Base-by-base conservation (phyloP, 2,888 invertebrate genomes). In the Drosophila rellima region DNA sequence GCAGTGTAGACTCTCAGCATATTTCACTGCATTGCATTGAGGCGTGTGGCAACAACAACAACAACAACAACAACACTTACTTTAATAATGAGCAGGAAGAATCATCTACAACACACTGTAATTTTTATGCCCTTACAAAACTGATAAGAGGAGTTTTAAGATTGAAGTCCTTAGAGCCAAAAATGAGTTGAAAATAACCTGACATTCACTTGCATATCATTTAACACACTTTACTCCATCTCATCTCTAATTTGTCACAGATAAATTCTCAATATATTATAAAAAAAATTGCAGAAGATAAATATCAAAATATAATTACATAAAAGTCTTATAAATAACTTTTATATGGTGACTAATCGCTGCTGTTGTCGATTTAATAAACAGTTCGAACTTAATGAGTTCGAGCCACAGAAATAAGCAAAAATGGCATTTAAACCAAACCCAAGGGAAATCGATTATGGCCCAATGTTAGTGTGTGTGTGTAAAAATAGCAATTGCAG, bases 11-110 rank as follows among this genome's bases (percentile, higher is more conserved):
- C 65, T 70, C 70, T 56, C 82, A 70, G 72, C 74, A 82, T 71
- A 77, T 82, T 82, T 68, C 61, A 62, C 80, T 72, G 82, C 83
- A 84, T 80, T 83, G 83, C 87, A 86, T 68, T 68, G 68, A 77
- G 61, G 65, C 80, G 76, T 59, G 56, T 15, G 71, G 68, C 62
- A 33, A 42, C 31, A 26, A 13, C 45, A 65, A 63, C 63, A 70
- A 60, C 66, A 80, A 55, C 51, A 56, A 0, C 52, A 37, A 54
- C 50, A 50, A 18, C 42, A 54, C 35, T 44, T 47, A 11, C 33
- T 39, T 18, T 37, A 45, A 62, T 40, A 61, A 71, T 63, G 45
- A 66, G 33, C n/a, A 39, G 23, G 20, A 50, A 59, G 1, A 26
- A 15, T 44, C 18, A 18, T n/a, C 13, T 13, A 17, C 10, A 29